These are phyloP conservation scores for Operophtera brumata DNA, from an alignment of 2,888 invertebrate genomes.

Conservation along the genomic window DNA sequence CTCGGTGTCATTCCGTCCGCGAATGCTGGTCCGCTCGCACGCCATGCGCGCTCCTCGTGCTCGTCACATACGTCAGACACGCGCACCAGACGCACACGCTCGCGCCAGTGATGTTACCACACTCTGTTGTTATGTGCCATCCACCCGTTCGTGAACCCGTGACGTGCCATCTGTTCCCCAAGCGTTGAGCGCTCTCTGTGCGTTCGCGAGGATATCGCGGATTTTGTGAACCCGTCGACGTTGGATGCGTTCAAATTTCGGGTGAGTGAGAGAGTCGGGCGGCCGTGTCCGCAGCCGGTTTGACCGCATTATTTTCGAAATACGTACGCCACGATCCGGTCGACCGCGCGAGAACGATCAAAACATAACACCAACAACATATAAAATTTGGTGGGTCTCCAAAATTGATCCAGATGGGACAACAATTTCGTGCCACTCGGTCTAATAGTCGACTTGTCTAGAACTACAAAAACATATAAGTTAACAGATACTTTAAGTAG, in stretches of 20 bases:
- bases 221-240: constrained; percentile 70
- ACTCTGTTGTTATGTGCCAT: constrained; percentile 70
- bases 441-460: constrained; percentile 26
- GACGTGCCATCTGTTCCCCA: constrained; percentile 69
- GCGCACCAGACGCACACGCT: constrained; percentile 60
- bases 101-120: constrained; percentile 72
- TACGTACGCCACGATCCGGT: constrained; percentile 77
- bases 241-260: constrained; percentile 79
- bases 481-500: constrained; percentile 29
- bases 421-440: constrained; percentile 37
- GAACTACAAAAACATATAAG: constrained; percentile 8
- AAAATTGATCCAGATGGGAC: constrained; percentile 43
- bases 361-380: constrained; percentile 76
- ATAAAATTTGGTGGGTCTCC: constrained; percentile 54
- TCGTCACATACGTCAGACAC: constrained; percentile 49
- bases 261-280: constrained; percentile 76
- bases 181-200: constrained; percentile 62
- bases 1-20: constrained; percentile 54
- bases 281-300: constrained; percentile 72
- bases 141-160: constrained; percentile 68
- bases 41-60: constrained; percentile 50
- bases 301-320: constrained; percentile 81
- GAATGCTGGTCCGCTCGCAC: constrained; percentile 60
- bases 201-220: constrained; percentile 56
- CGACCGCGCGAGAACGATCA: constrained; percentile 73